These are phyloP conservation scores for Epizoanthus fatuus DNA, from an alignment of 92 coral and sea anemone genomes.

Conservation along the genomic window DNA sequence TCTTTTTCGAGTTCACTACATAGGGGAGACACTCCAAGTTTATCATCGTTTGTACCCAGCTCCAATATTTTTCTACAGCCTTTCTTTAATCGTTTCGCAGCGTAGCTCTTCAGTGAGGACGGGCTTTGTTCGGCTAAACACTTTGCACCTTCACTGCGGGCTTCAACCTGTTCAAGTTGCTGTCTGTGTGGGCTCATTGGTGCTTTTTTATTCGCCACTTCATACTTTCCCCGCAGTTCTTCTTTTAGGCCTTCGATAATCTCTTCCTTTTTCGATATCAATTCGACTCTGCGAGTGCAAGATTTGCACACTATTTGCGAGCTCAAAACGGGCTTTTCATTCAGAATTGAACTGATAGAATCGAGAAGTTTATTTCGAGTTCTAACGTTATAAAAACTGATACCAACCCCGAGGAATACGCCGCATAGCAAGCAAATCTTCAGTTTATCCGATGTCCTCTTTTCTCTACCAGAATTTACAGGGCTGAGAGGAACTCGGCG, in stretches of 20 bases:
- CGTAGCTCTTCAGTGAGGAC: conserved; percentile 18
- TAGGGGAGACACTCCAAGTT: neutral
- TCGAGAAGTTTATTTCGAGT: no score
- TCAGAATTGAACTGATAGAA: neutral
- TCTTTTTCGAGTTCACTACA: neutral
- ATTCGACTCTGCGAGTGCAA: neutral
- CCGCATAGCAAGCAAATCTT: no score
- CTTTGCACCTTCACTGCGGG: conserved; percentile 13
- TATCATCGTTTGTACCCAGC: neutral
- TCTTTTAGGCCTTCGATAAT: neutral
- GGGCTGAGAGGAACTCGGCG: no score
- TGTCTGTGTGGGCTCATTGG: neutral
- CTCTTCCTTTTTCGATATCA: conserved; percentile 3
- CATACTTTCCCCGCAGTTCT: conserved; percentile 2
- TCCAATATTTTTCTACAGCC: neutral
- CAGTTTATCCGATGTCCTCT: no score
- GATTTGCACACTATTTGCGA: neutral
- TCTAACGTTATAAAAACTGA: no score
- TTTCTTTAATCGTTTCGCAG: neutral
- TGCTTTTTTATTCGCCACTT: conserved; percentile 3
- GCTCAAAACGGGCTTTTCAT: conserved; percentile 8
- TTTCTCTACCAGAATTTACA: no score
- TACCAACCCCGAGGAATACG: no score
- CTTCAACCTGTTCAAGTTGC: neutral
- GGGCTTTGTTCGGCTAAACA: neutral